These are phyloP conservation scores for Rhipidura dahli DNA, from an alignment of 2,113 vertebrate genomes.

Conservation along the genomic window DNA sequence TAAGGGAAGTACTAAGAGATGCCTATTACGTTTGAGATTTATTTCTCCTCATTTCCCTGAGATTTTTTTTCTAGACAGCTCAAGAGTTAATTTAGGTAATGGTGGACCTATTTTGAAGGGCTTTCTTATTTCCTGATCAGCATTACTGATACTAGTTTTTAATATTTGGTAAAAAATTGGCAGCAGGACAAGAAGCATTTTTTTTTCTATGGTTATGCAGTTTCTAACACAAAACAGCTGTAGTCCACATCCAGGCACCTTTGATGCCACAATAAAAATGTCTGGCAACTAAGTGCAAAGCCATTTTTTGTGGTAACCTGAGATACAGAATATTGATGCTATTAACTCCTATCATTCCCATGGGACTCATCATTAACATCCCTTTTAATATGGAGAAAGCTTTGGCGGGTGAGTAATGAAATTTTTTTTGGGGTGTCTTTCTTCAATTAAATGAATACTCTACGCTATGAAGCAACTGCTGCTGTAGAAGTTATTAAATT, in stretches of 20 bases:
- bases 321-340: background rate
- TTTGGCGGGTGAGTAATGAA: background rate
- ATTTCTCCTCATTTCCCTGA: background rate
- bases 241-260: background rate
- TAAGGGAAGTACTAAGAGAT: background rate
- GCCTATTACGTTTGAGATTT: background rate
- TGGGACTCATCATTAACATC: background rate
- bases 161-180: background rate
- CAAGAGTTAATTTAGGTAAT: background rate
- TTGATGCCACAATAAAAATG: rapidly evolving
- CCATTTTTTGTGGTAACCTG: background rate
- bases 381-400: background rate
- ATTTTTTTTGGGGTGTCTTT: background rate
- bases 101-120: background rate
- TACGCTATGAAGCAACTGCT: background rate
- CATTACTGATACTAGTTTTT: background rate
- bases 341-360: background rate
- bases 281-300: background rate
- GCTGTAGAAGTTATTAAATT: background rate
- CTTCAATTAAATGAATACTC: background rate
- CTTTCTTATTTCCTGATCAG: background rate
- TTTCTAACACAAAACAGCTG: background rate
- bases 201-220: background rate
- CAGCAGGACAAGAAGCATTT: background rate
- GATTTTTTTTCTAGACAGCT: background rate